These are phyloP conservation scores for Coronaproctus castanopsis DNA, from an alignment of 2,888 invertebrate genomes.

Conservation along the genomic window DNA sequence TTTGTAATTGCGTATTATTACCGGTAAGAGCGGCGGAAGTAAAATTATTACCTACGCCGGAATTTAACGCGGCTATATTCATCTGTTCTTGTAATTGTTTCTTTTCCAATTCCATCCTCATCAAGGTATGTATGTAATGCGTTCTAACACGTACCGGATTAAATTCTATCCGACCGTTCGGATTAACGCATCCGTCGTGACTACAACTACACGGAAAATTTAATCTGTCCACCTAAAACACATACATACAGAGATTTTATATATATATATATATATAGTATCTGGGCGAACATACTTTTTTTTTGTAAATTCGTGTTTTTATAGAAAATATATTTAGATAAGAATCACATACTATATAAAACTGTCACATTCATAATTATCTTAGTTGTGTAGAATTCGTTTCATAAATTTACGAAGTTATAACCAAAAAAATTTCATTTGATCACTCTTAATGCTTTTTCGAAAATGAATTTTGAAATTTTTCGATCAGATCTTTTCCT, in stretches of 20 bases:
- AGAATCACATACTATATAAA: too few relatives aligned
- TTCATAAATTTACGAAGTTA: too few relatives aligned
- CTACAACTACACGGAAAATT: slow-evolving; percentile 95
- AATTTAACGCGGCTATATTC: neutral
- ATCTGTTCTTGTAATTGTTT: slow-evolving; percentile 26
- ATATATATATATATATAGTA: too few relatives aligned
- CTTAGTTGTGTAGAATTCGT: too few relatives aligned
- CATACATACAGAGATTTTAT: too few relatives aligned
- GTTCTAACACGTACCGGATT: slow-evolving; percentile 87
- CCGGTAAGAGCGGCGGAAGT: neutral
- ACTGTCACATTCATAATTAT: too few relatives aligned
- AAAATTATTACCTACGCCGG: neutral
- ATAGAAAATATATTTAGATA: too few relatives aligned
- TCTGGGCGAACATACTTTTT: too few relatives aligned
- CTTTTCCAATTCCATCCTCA: slow-evolving; percentile 76
- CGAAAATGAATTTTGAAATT: too few relatives aligned
- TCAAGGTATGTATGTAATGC: slow-evolving; percentile 90
- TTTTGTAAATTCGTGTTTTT: neutral
- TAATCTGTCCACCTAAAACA: slow-evolving; percentile 57
- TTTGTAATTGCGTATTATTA: neutral
- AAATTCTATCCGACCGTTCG: slow-evolving; percentile 83
- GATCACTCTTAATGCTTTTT: too few relatives aligned
- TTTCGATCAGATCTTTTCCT: too few relatives aligned
- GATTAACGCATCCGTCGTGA: slow-evolving; percentile 81
- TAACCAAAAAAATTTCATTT: too few relatives aligned